Percentiles rank a stretch among this genome's conserved stretches.
phyloP scores from a whole-genome alignment of 2,888 invertebrate genomes.

The Ectobius pallidus region DNA sequence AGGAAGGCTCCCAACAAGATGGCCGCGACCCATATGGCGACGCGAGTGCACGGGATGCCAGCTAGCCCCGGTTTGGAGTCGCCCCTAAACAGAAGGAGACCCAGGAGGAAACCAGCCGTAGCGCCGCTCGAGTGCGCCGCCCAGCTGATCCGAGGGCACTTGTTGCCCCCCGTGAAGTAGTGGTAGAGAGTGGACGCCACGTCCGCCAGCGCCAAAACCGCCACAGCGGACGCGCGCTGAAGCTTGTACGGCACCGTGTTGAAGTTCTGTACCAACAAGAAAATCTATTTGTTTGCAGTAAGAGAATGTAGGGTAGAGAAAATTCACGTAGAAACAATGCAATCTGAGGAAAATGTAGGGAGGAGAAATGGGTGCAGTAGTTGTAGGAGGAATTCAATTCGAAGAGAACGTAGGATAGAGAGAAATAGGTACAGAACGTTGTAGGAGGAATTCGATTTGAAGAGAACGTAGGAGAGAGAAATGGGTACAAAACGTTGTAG shows the following conservation, averaged over 20 bases:
- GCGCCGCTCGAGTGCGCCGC: constrained; percentile 75
- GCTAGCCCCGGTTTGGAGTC: constrained; percentile 7
- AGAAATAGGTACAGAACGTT: too few species aligned
- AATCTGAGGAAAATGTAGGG: too few species aligned
- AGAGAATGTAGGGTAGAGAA: too few species aligned
- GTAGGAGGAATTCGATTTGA: too few species aligned
- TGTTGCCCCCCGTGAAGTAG: constrained; percentile 54
- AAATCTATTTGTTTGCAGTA: too few species aligned
- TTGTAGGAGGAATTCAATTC: too few species aligned
- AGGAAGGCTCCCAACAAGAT: constrained; percentile 30
- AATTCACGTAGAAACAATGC: too few species aligned
- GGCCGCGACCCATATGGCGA: constrained; percentile 28
- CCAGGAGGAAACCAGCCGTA: constrained; percentile 67
- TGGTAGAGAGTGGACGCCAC: constrained; percentile 62
- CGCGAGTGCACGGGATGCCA: constrained; percentile 23
- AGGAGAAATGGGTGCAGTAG: too few species aligned
- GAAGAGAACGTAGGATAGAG: too few species aligned
- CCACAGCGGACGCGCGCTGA: constrained; percentile 59
- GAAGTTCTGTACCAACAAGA: constrained; percentile 53
- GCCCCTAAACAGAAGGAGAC: constrained; percentile 63
- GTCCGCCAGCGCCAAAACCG: constrained; percentile 69
- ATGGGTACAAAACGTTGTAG: too few species aligned
- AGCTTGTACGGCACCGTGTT: constrained; percentile 54
- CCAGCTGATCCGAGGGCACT: constrained; percentile 64
- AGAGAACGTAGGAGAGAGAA: too few species aligned